Evolutionary conservation across 2,888 invertebrate species (phyloP), one percentile per base, ranked within the genome.

Genomic region (Andrena camellia): DNA sequence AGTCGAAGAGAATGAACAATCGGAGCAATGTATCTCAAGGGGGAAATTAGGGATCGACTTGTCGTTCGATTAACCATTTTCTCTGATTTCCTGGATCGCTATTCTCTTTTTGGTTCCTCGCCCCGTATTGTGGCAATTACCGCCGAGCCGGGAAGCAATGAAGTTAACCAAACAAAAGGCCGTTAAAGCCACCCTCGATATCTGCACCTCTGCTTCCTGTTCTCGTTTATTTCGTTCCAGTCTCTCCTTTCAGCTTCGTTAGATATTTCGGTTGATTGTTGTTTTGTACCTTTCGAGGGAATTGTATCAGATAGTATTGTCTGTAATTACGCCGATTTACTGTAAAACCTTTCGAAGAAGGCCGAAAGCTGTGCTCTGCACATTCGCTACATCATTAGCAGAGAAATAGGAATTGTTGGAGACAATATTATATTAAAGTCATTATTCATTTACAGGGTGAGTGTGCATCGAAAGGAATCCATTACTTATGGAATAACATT

Each of bases 91-190:
- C 86, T 63, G 66, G 69, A 75, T 57, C 62, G 60, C 50, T 73
- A 60, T 78, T 76, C 83, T 83, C 83, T 79, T 83, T 84, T 82
- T 76, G 64, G 84, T 81, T 73, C 78, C 78, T 84, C 80, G 76
- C 81, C 72, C 72, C 72, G 89, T 88, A 90, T 90, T 88, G 90
- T 89, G 87, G 86, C 86, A 91, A 91, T 91, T 92, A 90, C 89
- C 84, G 82, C 59, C 79, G 81, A 76, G 69, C 84, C 72, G 87
- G 85, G 73, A 83, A 86, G 86, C 87, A 86, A 83, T 78, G 83
- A 83, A 85, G 90, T 90, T 90, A 91, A 90, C 92, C 91, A 92
- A 92, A 93, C 92, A 92, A 91, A 91, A 91, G 92, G 89, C 86
- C 88, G 86, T 88, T 90, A 91, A 90, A 86, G 83, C 81, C 85